phyloP scores from a whole-genome alignment of 2,797 vertebrate genomes.

The Petrocephalus schoutedeni region DNA sequence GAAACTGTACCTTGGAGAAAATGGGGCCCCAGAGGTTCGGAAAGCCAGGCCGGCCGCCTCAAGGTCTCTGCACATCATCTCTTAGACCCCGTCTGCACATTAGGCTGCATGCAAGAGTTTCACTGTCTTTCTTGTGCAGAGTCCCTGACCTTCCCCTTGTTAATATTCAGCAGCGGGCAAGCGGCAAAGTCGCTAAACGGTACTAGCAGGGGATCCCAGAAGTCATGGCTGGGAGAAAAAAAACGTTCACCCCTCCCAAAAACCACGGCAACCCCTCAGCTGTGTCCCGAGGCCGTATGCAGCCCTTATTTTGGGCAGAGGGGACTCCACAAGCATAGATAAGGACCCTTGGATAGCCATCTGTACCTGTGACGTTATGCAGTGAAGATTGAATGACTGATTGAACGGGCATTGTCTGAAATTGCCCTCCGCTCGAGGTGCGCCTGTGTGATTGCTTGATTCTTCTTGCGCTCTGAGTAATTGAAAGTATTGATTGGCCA shows the following conservation, averaged over 20 bases:
- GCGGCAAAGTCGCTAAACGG: not conserved
- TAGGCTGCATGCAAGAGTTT: not conserved
- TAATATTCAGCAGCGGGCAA: not conserved
- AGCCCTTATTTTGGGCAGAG: not conserved
- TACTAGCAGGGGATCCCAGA: not conserved
- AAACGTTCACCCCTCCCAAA: not conserved
- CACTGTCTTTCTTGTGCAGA: not conserved
- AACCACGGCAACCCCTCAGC: not conserved
- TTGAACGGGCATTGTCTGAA: slow-evolving; percentile 23
- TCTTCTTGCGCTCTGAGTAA: slow-evolving; percentile 20
- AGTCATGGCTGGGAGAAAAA: not conserved
- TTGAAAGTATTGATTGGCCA: slow-evolving; percentile 31
- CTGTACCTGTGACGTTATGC: not conserved
- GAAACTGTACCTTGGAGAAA: not conserved
- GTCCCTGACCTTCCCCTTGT: not conserved
- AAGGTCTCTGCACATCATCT: not conserved
- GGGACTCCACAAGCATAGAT: not conserved
- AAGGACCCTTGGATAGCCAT: not conserved
- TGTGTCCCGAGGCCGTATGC: not conserved
- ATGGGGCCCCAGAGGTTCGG: not conserved
- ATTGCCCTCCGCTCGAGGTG: slow-evolving; percentile 29
- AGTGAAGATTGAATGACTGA: slow-evolving; percentile 1
- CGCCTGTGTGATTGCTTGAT: slow-evolving; percentile 28
- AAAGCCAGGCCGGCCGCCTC: not conserved
- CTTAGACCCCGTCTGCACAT: not conserved